A percentile compares a stretch with the other conserved stretches of the same genome.
phyloP scores from a whole-genome alignment of 2,113 vertebrate genomes.

The Peromyscus maniculatus region DNA sequence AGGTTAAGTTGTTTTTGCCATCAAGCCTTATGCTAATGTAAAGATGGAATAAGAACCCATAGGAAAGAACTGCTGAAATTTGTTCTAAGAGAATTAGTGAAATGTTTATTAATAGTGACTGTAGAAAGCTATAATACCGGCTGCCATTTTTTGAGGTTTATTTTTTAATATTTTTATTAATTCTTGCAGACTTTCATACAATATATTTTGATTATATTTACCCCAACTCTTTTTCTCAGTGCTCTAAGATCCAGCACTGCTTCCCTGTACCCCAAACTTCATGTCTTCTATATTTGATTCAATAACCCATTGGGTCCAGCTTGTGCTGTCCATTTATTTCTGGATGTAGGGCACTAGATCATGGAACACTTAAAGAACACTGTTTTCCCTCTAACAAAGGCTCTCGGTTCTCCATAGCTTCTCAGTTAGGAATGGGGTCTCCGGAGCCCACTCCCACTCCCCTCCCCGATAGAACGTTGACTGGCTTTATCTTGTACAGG shows the following conservation, averaged over 20 bases:
- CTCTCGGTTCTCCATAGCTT: neutral
- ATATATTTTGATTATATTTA: neutral
- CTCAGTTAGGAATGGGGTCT: neutral
- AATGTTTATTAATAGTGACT: conserved; percentile 37
- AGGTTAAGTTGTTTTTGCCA: conserved; percentile 25
- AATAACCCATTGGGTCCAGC: neutral
- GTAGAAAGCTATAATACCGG: neutral
- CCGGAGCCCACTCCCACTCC: neutral
- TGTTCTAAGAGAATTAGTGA: conserved; percentile 34
- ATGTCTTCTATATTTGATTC: neutral
- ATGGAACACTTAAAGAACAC: neutral
- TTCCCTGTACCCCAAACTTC: neutral
- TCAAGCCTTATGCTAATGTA: neutral
- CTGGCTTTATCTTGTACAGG: neutral
- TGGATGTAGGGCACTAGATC: neutral
- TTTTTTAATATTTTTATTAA: neutral
- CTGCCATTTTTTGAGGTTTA: neutral
- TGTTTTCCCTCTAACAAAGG: neutral
- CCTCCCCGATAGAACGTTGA: neutral
- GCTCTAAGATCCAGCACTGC: neutral
- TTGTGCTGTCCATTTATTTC: neutral
- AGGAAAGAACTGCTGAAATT: neutral
- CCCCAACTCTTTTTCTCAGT: neutral
- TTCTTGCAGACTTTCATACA: neutral
- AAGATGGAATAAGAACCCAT: conserved; percentile 16